Percentiles rank a stretch among this genome's conserved stretches.
Evolutionary conservation across 2,888 invertebrate genomes (phyloP).

Genomic region (Drosophila austrosaltans): DNA sequence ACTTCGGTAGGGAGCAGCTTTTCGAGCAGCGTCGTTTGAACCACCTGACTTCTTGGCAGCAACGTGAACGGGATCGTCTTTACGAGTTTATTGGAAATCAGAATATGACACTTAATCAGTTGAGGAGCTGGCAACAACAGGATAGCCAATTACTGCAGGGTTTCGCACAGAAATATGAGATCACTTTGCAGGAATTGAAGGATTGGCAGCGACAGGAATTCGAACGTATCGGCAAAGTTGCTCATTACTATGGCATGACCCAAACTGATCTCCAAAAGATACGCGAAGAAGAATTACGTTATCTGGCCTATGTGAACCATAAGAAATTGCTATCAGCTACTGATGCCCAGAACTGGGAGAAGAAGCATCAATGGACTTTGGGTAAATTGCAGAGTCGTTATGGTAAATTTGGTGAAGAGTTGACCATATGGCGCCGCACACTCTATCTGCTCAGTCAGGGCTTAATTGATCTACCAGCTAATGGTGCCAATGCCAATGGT

Average conservation of each 20-base stretch:
- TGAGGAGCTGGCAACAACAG: constrained; percentile 78
- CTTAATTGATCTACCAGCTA: constrained; percentile 66
- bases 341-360: constrained; percentile 65
- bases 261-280: constrained; percentile 78
- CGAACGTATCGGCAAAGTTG: constrained; percentile 72
- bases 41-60: constrained; percentile 74
- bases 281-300: constrained; percentile 76
- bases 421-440: constrained; percentile 78
- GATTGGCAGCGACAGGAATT: constrained; percentile 80
- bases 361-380: constrained; percentile 64
- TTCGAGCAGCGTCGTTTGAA: constrained; percentile 73
- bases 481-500: constrained; percentile 49
- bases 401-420: constrained; percentile 61
- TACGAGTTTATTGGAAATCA: constrained; percentile 80
- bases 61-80: constrained; percentile 79
- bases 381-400: constrained; percentile 60
- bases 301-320: constrained; percentile 73
- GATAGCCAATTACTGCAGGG: constrained; percentile 59
- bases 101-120: constrained; percentile 68
- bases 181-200: constrained; percentile 67
- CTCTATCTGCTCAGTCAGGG: constrained; percentile 80
- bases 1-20: constrained; percentile 68
- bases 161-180: constrained; percentile 65
- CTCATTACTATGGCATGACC: constrained; percentile 73
- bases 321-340: constrained; percentile 61